phyloP scores from a whole-genome alignment of 2,888 invertebrate species.

The Colletes collaris region DNA sequence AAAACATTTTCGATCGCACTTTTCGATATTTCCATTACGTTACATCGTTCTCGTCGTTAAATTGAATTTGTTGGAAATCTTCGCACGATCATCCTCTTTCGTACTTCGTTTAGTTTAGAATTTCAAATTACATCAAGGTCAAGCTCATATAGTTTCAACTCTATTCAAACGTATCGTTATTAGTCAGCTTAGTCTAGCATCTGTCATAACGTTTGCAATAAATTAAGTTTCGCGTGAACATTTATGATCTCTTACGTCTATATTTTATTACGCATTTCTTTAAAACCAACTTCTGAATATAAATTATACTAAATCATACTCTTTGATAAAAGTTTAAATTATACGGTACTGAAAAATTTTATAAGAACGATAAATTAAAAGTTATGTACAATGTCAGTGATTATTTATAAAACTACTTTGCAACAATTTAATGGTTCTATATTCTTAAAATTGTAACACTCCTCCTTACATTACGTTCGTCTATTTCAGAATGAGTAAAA shows the following conservation, averaged over 20 bases:
- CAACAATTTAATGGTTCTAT: conserved; percentile 32
- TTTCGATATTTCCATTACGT: background rate
- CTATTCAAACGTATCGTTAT: conserved; percentile 26
- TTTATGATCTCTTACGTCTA: conserved; percentile 7
- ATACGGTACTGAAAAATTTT: conserved; percentile 16
- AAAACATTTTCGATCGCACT: conserved; percentile 14
- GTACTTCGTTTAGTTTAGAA: conserved; percentile 5
- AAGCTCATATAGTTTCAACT: conserved; percentile 25
- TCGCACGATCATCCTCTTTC: background rate
- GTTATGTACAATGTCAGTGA: conserved; percentile 41
- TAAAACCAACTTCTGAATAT: conserved; percentile 32
- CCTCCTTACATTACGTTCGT: conserved; percentile 22
- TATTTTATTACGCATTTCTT: conserved; percentile 7
- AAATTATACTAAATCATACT: conserved; percentile 37
- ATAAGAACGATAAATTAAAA: conserved; percentile 42
- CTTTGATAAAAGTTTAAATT: conserved; percentile 11
- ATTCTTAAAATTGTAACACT: conserved; percentile 18
- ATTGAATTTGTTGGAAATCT: conserved; percentile 3
- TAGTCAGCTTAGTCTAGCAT: conserved; percentile 24
- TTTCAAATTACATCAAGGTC: conserved; percentile 37
- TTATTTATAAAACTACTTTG: conserved; percentile 27
- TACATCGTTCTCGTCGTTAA: conserved; percentile 1
- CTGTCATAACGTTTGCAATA: conserved; percentile 28
- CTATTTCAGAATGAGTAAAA: conserved; percentile 20
- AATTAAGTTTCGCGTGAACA: conserved; percentile 19